phyloP scores from a whole-genome alignment of 2,888 invertebrate genomes.

The Didymodactylos carnosus region DNA sequence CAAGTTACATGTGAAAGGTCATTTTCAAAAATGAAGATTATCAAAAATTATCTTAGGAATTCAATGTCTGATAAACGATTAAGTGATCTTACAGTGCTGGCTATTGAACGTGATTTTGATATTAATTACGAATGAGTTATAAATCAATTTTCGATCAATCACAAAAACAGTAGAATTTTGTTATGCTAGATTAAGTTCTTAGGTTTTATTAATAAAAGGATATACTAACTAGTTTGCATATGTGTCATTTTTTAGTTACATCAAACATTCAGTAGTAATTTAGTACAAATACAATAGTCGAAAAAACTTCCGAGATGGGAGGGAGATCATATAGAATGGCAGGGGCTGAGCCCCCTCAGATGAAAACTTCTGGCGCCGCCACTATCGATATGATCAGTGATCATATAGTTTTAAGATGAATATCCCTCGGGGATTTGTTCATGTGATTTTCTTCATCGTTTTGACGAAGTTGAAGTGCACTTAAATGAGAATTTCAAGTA shows the following conservation, averaged over 20 bases:
- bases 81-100: neutral
- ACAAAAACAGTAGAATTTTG: neutral
- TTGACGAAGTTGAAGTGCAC: too few species aligned
- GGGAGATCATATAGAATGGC: neutral
- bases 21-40: neutral
- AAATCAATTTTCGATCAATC: neutral
- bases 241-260: neutral
- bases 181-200: neutral
- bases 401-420: too few species aligned
- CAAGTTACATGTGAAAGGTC: neutral
- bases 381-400: too few species aligned
- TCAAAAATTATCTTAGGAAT: neutral
- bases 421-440: too few species aligned
- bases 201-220: neutral
- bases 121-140: neutral
- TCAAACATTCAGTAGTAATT: neutral
- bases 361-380: neutral
- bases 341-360: neutral
- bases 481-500: too few species aligned
- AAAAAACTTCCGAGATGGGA: neutral
- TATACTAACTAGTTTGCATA: neutral
- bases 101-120: neutral
- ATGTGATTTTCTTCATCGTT: too few species aligned
- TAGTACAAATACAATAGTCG: neutral
- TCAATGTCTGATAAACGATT: neutral